Conservation (phyloP, 2,797 vertebrate species). For the Hipposideros larvatus region DNA sequence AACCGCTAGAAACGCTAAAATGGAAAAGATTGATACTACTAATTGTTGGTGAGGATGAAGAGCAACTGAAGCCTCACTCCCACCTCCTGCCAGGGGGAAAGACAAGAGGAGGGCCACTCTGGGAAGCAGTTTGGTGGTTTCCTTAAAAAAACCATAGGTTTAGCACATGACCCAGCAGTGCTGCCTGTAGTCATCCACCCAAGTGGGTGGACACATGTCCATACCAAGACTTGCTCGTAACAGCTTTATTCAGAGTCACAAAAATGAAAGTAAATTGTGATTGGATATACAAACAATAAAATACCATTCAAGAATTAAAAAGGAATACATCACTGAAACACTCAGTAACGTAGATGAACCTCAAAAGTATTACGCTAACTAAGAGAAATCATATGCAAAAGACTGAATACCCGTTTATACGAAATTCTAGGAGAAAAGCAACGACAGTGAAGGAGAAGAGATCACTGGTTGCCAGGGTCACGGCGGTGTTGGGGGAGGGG, state of each 20-base stretch:
- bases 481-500: accelerated
- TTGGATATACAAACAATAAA: neutral
- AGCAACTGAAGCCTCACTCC: neutral
- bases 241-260: neutral
- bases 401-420: neutral
- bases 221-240: neutral
- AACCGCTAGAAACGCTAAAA: neutral
- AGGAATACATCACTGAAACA: neutral
- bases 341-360: neutral
- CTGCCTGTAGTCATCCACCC: neutral
- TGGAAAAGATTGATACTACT: neutral
- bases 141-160: neutral
- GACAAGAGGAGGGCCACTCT: too few relatives aligned
- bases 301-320: neutral
- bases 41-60: neutral
- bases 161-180: neutral
- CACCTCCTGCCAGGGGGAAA: neutral
- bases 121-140: neutral
- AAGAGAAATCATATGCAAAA: neutral
- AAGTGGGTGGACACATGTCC: neutral
- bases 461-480: neutral
- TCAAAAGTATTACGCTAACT: neutral
- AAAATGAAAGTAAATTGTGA: neutral
- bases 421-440: neutral
- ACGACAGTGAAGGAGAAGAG: neutral